Evolutionary conservation across 2,113 vertebrate species (phyloP).

Genomic region (Girardinichthys multiradiatus): DNA sequence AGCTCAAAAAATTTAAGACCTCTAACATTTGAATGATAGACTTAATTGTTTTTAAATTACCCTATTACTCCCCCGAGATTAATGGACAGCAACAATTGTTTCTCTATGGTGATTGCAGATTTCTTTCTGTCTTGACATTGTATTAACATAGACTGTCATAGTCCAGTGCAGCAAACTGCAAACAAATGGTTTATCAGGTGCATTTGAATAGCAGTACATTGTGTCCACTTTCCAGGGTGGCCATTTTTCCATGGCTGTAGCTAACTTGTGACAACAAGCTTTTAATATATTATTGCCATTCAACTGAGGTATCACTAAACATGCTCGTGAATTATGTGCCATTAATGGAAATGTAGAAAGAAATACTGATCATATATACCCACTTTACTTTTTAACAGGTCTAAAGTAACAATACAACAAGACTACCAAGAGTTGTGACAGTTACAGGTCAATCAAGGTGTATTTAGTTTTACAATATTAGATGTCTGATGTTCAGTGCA

Average conservation of each 20-base stretch:
- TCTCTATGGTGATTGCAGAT: background rate
- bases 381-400: background rate
- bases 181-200: background rate
- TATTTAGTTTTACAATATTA: conserved; percentile 1
- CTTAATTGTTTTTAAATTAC: no score
- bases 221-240: no score
- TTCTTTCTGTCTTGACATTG: background rate
- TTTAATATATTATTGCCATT: no score
- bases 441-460: background rate
- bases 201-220: background rate
- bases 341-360: background rate
- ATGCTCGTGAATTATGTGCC: no score
- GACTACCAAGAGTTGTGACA: background rate
- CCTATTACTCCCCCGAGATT: no score
- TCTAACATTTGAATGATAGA: no score
- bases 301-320: no score
- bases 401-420: background rate
- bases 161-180: background rate
- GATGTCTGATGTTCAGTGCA: conserved; percentile 16
- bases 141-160: background rate
- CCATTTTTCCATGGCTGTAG: no score
- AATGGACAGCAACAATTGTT: background rate
- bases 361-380: background rate
- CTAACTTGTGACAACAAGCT: no score
- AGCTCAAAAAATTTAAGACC: no score